These are phyloP conservation scores for Agrotis ipsilon DNA, from an alignment of 2,888 invertebrate species.

Conservation along the genomic window DNA sequence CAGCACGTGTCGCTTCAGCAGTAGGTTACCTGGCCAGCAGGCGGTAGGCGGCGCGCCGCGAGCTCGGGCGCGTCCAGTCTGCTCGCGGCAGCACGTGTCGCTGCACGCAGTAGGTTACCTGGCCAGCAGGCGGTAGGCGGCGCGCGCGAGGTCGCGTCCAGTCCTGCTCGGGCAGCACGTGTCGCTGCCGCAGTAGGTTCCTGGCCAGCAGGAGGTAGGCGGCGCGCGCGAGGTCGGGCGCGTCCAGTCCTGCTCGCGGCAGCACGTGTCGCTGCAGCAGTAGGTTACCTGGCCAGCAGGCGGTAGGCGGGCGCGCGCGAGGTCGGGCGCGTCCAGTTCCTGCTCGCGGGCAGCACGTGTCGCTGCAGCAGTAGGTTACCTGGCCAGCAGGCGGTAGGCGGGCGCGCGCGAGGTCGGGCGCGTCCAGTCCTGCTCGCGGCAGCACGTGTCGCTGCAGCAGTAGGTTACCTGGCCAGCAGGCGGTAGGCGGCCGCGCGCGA, in stretches of 20 bases:
- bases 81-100: conserved; percentile 81
- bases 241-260: conserved; percentile 72
- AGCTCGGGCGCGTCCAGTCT: conserved; percentile 76
- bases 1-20: conserved; percentile 15
- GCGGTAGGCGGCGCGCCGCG: conserved; percentile 81
- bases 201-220: conserved; percentile 84
- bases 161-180: conserved; percentile 15
- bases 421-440: conserved; percentile 72
- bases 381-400: conserved; percentile 84
- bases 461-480: conserved; percentile 20
- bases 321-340: conserved; percentile 52
- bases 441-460: conserved; percentile 83
- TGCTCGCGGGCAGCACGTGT: conserved; percentile 13
- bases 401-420: conserved; percentile 83
- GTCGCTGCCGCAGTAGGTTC: conserved; percentile 28
- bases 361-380: conserved; percentile 48
- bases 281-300: conserved; percentile 20
- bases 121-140: conserved; percentile 19
- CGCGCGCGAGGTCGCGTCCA: conserved; percentile 53
- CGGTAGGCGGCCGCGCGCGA: conserved; percentile 23
- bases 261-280: conserved; percentile 83
- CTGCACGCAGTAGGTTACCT: conserved; percentile 77
- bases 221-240: conserved; percentile 83
- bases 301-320: conserved; percentile 24
- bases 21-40: conserved; percentile 78